Base-by-base conservation (phyloP, 1,140 invertebrate species). In the Acromyrmex heyeri region DNA sequence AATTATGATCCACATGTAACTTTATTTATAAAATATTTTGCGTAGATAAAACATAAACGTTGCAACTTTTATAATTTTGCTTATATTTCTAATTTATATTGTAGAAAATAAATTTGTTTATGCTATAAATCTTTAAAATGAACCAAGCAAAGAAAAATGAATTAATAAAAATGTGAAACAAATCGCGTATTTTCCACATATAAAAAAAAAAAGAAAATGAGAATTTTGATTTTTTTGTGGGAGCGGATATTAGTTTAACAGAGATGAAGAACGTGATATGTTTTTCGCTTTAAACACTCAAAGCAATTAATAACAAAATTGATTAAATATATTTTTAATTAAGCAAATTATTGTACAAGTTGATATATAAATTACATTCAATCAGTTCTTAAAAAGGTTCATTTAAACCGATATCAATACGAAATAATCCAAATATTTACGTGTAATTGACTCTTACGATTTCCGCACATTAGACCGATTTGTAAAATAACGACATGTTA, bases 291-390 rank as follows among this genome's bases (percentile, higher is more conserved):
- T 38, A 2, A n/a, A 24, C 3, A 4, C 30, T 75, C 18, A 0
- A 38, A 10, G 30, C 27, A 61, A 44, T 57, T 38, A 44, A 61
- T 75, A 44, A 16, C n/a, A 21, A 21, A 59, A 14, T 59, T 75
- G 55, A 61, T 75, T 59, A 59, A 57, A 75, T 75, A 24, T 7
- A 75, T 38, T 21, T 38, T 59, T 59, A 75, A 75, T 75, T 59
- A 75, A 44, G 34, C 55, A 38, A 57, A 75, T 75, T 75, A 38
- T 38, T 59, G 27, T 34, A 24, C 38, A 38, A 61, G 21, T 38
- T 14, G 38, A 75, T 57, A 21, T 73, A 57, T 75, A 38, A 34
- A 38, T 59, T 38, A 57, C 30, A 6, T 57, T 59, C 34, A 24
- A 75, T 21, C n/a, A 55, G 2, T n/a, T 24, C n/a, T 59, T 38